Base-by-base conservation (phyloP, 2,888 invertebrate species). In the Timema podura region DNA sequence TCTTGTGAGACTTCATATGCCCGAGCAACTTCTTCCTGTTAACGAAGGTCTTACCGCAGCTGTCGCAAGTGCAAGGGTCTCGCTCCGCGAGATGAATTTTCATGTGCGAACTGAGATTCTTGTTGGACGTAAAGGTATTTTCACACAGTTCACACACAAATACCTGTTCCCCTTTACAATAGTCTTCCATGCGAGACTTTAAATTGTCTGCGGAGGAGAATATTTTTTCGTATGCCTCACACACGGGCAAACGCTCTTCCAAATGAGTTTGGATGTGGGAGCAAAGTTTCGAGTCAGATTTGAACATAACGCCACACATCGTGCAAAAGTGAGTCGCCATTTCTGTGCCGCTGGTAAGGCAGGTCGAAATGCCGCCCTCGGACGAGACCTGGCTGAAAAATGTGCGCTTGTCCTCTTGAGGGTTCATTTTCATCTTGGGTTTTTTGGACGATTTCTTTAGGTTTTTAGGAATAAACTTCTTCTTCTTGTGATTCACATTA, bases 21-120 rank as follows among this genome's bases (percentile, higher is more conserved):
- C 74, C 68, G 11, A 74, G 69, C 64, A 84, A 82, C 2, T 75
- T 72, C 9, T 83, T 82, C 77, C 86, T 86, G 44, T 83, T 83
- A 10, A 57, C 48, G 30, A 78, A 77, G 44, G 70, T 75, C 70
- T 79, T 74, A 47, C 74, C 74, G 74, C 79, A 79, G 44, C 76
- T 76, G 16, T 76, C 78, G 47, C 78, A 78, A 10, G 73, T 74
- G 68, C 77, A 73, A 45, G 75, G 76, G 10, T 71, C 66, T 5
- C 74, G 72, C 2, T 72, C 74, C 59, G 77, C 77, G n/a, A n/a
- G n/a, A 44, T 74, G 75, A 5, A 76, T 73, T 44, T 75, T 77
- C 15, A 73, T 44, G 44, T 30, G 44, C 79, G 76, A 8, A 78
- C 78, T 75, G 78, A 77, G 68, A 77, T 79, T 30, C 71, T 75